Conservation (phyloP, 2,888 invertebrate genomes). For the Polydrusus cervinus region DNA sequence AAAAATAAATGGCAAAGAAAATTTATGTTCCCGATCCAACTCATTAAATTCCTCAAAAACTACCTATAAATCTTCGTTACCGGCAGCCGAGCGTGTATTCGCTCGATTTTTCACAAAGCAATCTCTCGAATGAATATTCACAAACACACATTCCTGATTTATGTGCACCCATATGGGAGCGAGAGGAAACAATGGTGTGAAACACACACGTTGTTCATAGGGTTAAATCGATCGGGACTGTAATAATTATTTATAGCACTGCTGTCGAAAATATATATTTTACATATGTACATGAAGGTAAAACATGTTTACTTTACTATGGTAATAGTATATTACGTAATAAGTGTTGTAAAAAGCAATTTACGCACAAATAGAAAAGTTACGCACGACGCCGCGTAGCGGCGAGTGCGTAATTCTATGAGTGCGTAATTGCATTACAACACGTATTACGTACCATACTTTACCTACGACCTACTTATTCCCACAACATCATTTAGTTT, state of each 20-base stretch:
- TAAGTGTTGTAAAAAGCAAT: too few relatives aligned
- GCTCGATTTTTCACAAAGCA: constrained; percentile 55
- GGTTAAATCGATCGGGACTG: constrained; percentile 40
- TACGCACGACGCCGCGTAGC: too few relatives aligned
- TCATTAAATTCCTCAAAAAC: constrained; percentile 55
- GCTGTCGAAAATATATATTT: background rate
- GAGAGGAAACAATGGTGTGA: constrained; percentile 41
- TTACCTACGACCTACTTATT: too few relatives aligned
- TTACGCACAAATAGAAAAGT: too few relatives aligned
- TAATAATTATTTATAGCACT: constrained; percentile 3
- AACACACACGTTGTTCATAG: constrained; percentile 37
- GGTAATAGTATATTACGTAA: too few relatives aligned
- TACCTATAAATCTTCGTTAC: constrained; percentile 53
- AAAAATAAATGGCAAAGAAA: constrained; percentile 53
- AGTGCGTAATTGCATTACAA: too few relatives aligned
- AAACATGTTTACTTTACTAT: too few relatives aligned
- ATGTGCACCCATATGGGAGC: constrained; percentile 48
- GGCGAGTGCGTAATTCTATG: too few relatives aligned
- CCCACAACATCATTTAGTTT: too few relatives aligned
- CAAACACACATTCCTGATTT: constrained; percentile 54
- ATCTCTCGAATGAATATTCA: constrained; percentile 55
- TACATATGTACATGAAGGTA: too few relatives aligned
- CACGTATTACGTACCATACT: too few relatives aligned
- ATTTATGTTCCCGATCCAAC: constrained; percentile 52
- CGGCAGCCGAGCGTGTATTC: constrained; percentile 48